These are phyloP conservation scores for Corythoichthys haematopterus DNA, from an alignment of 2,113 vertebrate species.

Conservation along the genomic window DNA sequence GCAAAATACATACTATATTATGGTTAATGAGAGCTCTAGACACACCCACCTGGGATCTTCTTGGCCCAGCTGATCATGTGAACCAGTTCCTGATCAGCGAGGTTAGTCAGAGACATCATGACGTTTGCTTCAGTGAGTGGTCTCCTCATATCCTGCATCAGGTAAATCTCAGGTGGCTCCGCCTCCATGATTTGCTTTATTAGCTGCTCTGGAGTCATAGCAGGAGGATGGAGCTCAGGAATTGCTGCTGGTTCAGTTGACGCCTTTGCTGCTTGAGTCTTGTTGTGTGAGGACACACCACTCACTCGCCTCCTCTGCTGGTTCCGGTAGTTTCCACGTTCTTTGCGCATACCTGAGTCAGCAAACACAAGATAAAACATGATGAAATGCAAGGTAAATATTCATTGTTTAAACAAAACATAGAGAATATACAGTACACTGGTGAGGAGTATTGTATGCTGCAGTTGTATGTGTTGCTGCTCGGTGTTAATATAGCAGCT, in stretches of 20 bases:
- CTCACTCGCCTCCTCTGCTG: slow-evolving; percentile 66
- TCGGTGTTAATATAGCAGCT: no score
- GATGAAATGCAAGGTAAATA: not conserved
- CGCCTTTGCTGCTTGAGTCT: slow-evolving; percentile 23
- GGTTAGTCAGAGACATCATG: slow-evolving; percentile 95
- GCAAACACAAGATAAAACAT: not conserved
- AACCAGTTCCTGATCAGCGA: slow-evolving; percentile 93
- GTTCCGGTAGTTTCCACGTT: slow-evolving; percentile 55
- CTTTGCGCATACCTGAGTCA: slow-evolving; percentile 66
- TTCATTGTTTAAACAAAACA: no score
- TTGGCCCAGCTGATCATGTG: slow-evolving; percentile 99
- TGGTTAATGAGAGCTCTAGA: not conserved
- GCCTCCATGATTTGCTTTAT: slow-evolving; percentile 84
- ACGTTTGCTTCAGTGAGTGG: slow-evolving; percentile 89
- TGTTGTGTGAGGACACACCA: slow-evolving; percentile 64
- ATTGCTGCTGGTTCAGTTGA: slow-evolving; percentile 28
- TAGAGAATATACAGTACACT: no score
- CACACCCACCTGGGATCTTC: slow-evolving; percentile 84
- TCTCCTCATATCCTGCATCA: slow-evolving; percentile 79
- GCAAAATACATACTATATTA: no score
- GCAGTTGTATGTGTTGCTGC: no score
- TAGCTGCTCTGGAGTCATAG: slow-evolving; percentile 82
- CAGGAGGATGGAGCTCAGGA: slow-evolving; percentile 47
- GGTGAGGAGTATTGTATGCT: no score
- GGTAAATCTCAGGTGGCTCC: slow-evolving; percentile 85